Evolutionary conservation across 1,140 invertebrate genomes (phyloP), one percentile per base, ranked within the genome.

Genomic region (Araneus ventricosus): DNA sequence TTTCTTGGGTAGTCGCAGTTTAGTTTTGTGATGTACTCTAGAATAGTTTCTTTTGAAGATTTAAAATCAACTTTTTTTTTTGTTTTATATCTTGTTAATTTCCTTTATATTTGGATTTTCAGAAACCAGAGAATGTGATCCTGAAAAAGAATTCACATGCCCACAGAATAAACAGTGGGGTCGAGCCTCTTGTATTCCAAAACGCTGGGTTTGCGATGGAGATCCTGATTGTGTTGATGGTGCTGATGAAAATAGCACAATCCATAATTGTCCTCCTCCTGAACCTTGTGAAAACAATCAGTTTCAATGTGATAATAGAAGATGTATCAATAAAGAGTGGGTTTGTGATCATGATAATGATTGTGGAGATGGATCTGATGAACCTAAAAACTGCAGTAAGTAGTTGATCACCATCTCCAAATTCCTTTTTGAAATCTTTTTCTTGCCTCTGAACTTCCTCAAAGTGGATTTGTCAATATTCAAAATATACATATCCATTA

Each of bases 151-250:
- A 95, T 99, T 98, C 94, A 98, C 98, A 0, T 99, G 98, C 94
- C 96, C 97, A 80, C 97, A 97, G 82, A 99, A 99, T 94, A 98
- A 98, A 95, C 96, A 97, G 8, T 99, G 98, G 98, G 97, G 97
- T 79, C 96, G 98, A 88, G 97, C 98, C 0, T 98, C 98, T 93
- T 99, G 99, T 95, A 99, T 99, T 87, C 98, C 98, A 0, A 97
- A 97, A 93, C 98, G 98, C 95, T 99, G 98, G 98, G 96, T 99
- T 0, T 99, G 99, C 95, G 99, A 99, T 95, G 98, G 98, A 0
- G 98, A 99, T 95, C 98, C 98, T 0, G 98, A 99, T 95, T 99
- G 99, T 95, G 98, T 99, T 0, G 98, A 99, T 95, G 98, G 98
- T 0, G 98, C 98, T n/a, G 99, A 99, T 95, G 99, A 99, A 95